A percentile compares a stretch with the other conserved stretches of the same genome.
Evolutionary conservation across 2,113 vertebrate species (phyloP).

Genomic region (Salvelinus sp.): DNA sequence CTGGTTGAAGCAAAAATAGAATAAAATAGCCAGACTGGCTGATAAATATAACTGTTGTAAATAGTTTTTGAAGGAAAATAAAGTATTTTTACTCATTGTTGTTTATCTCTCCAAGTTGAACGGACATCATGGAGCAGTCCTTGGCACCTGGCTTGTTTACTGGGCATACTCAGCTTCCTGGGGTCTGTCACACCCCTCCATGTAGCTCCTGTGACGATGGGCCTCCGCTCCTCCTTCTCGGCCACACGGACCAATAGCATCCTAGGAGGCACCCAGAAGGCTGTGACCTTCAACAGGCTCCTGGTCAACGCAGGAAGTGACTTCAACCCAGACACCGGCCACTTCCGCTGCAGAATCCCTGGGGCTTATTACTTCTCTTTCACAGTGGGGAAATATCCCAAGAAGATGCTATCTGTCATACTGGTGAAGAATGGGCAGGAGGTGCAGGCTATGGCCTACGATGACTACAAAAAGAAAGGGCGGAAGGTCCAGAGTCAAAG

Average conservation of each 20-base stretch:
- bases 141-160: conserved; percentile 43
- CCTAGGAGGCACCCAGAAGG: conserved; percentile 67
- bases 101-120: conserved; percentile 12
- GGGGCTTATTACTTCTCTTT: conserved; percentile 78
- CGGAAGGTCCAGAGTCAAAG: conserved; percentile 79
- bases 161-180: conserved; percentile 46
- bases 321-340: conserved; percentile 72
- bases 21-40: too few species aligned
- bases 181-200: conserved; percentile 45
- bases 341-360: conserved; percentile 73
- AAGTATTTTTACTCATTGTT: too few species aligned
- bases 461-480: conserved; percentile 70
- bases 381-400: conserved; percentile 76
- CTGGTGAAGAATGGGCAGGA: conserved; percentile 78
- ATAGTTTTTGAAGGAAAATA: too few species aligned
- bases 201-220: conserved; percentile 31
- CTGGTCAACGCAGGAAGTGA: conserved; percentile 74
- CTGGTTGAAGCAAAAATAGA: too few species aligned
- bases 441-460: conserved; percentile 76
- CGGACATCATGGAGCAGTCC: conserved; percentile 42
- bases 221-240: conserved; percentile 73
- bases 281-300: conserved; percentile 75
- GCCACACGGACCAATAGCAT: conserved; percentile 71
- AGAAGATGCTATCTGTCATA: conserved; percentile 78
- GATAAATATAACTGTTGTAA: too few species aligned